Evolutionary conservation across 2,113 vertebrate genomes (phyloP).

Genomic region (Tachysurus fulvidraco): DNA sequence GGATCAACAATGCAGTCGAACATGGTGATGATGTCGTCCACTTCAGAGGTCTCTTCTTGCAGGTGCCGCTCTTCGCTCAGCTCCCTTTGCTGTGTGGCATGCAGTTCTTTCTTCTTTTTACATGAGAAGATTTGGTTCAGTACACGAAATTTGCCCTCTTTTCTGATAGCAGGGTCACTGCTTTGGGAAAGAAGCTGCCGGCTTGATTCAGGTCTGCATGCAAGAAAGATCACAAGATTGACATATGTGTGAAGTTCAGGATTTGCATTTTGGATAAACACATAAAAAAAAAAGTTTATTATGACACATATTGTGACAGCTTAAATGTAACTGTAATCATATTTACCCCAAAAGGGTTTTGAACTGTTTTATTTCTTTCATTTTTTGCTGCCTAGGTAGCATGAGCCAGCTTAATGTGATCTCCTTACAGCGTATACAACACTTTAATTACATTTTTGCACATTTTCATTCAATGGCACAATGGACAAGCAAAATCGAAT

Average conservation of each 20-base stretch:
- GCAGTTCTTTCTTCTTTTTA: conserved; percentile 79
- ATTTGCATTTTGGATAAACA: too few species aligned
- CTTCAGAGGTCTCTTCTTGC: conserved; percentile 77
- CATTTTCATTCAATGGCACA: background rate
- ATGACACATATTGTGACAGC: background rate
- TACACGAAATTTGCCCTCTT: conserved; percentile 78
- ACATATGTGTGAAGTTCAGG: background rate
- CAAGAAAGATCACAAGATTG: background rate
- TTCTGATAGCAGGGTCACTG: conserved; percentile 66
- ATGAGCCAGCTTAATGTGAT: background rate
- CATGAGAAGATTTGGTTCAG: conserved; percentile 82
- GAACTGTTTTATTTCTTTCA: background rate
- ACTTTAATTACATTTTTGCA: background rate
- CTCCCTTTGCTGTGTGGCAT: conserved; percentile 64
- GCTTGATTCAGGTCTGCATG: conserved; percentile 66
- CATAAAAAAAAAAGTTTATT: too few species aligned
- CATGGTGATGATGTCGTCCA: conserved; percentile 84
- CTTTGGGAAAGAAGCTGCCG: conserved; percentile 65
- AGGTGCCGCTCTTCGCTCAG: conserved; percentile 58
- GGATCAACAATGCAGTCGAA: conserved; percentile 79
- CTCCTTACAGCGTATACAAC: background rate
- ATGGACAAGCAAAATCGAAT: background rate
- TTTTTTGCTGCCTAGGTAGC: background rate
- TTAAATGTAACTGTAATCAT: background rate
- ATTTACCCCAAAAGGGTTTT: background rate